These are phyloP conservation scores for Sebastes cheni DNA, from an alignment of 2,797 vertebrate genomes.

Conservation along the genomic window DNA sequence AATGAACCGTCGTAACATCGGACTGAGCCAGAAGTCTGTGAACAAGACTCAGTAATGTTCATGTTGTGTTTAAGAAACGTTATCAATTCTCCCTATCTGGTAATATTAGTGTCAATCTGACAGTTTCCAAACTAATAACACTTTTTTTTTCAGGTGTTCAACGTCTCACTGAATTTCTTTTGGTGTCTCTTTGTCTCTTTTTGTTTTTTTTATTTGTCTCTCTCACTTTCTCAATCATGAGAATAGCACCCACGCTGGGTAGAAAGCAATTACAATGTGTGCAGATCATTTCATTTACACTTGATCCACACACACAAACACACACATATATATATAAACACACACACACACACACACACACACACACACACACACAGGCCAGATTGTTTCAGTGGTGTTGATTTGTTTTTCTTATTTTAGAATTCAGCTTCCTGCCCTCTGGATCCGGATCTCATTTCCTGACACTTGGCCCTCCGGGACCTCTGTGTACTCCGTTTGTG, in stretches of 20 bases:
- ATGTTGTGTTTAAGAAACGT: not conserved
- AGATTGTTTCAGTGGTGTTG: constrained; percentile 54
- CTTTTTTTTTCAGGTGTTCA: not conserved
- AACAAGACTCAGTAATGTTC: not conserved
- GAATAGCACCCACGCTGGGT: not conserved
- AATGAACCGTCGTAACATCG: not conserved
- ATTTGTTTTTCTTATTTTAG: constrained; percentile 72
- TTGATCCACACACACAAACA: constrained; percentile 3
- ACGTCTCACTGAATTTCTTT: not conserved
- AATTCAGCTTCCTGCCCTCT: constrained; percentile 57
- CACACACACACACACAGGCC: not conserved
- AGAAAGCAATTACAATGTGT: constrained; percentile 53
- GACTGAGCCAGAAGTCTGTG: not conserved
- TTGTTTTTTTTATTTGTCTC: no score
- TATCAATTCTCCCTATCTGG: not conserved
- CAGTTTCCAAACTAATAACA: not conserved
- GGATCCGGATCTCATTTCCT: constrained; percentile 71
- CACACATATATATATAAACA: not conserved
- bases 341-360: not conserved
- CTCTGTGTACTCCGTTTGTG: not conserved
- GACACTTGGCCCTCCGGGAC: constrained; percentile 48
- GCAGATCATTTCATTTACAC: constrained; percentile 60
- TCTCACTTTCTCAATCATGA: not conserved
- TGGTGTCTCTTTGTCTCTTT: not conserved
- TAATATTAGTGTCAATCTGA: not conserved